Percentiles rank a stretch among this genome's conserved stretches.
Evolutionary conservation across 2,888 invertebrate species (phyloP).

Genomic region (Amiota mariae): DNA sequence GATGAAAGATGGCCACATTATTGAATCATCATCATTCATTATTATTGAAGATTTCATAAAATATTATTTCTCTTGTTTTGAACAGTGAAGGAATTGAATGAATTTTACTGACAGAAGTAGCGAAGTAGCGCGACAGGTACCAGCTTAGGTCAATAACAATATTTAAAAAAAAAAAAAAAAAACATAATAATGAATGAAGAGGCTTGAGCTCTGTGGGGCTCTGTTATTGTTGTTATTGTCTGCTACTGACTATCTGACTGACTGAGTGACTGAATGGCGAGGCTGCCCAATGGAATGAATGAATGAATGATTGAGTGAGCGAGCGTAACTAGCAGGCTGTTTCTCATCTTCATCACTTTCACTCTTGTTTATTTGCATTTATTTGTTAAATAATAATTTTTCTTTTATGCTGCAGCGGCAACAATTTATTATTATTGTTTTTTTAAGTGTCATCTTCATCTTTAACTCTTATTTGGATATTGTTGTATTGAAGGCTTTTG

Average conservation of each 20-base stretch:
- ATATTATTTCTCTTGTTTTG: slow-evolving; percentile 29
- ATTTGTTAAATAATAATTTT: slow-evolving; percentile 65
- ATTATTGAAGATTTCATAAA: slow-evolving; percentile 62
- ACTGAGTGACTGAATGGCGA: neutral
- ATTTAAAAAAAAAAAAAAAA: slow-evolving; percentile 36
- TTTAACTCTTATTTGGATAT: neutral
- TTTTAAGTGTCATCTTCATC: neutral
- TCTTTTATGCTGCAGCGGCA: slow-evolving; percentile 25
- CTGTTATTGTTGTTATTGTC: slow-evolving; percentile 52
- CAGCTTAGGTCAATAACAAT: neutral
- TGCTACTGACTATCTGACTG: neutral
- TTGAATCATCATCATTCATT: slow-evolving; percentile 54
- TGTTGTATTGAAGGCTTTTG: slow-evolving; percentile 26
- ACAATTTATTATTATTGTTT: slow-evolving; percentile 29
- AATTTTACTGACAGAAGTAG: neutral
- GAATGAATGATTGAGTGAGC: neutral
- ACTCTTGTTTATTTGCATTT: slow-evolving; percentile 47
- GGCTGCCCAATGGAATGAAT: neutral
- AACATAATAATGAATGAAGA: slow-evolving; percentile 52
- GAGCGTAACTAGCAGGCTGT: slow-evolving; percentile 21
- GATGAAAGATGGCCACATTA: slow-evolving; percentile 60
- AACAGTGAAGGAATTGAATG: slow-evolving; percentile 8
- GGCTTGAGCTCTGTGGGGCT: slow-evolving; percentile 35
- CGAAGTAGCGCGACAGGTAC: slow-evolving; percentile 38
- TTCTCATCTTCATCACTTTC: slow-evolving; percentile 48